Evolutionary conservation across 2,888 invertebrate species (phyloP).

Genomic region (Ethmia dodecea): DNA sequence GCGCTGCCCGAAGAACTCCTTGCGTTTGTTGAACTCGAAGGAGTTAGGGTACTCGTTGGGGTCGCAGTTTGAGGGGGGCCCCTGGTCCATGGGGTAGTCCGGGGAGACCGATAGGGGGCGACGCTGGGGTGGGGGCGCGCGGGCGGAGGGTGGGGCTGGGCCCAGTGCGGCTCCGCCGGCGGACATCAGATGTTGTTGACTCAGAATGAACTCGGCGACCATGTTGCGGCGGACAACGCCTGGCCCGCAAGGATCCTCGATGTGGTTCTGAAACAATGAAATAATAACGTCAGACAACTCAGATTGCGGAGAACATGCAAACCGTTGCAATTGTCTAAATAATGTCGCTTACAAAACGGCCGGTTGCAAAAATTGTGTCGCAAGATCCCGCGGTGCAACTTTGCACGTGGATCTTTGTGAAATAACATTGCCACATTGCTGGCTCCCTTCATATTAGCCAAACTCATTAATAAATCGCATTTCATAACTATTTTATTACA

Average conservation of each 20-base stretch:
- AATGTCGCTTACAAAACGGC: slow-evolving; percentile 49
- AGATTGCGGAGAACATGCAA: slow-evolving; percentile 33
- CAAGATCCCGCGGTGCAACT: slow-evolving; percentile 55
- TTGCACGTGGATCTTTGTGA: slow-evolving; percentile 63
- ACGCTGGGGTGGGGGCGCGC: slow-evolving; percentile 52
- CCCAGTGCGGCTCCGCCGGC: slow-evolving; percentile 55
- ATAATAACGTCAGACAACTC: slow-evolving; percentile 39
- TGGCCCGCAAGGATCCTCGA: slow-evolving; percentile 68
- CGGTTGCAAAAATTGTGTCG: slow-evolving; percentile 60
- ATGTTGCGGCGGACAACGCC: slow-evolving; percentile 83
- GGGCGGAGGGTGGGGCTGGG: slow-evolving; percentile 51
- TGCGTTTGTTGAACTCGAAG: slow-evolving; percentile 83
- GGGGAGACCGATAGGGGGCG: slow-evolving; percentile 63
- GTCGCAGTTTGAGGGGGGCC: slow-evolving; percentile 42
- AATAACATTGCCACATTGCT: slow-evolving; percentile 60
- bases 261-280: slow-evolving; percentile 68
- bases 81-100: slow-evolving; percentile 70
- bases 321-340: slow-evolving; percentile 43
- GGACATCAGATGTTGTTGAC: slow-evolving; percentile 78
- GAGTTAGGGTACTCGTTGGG: slow-evolving; percentile 62
- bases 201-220: slow-evolving; percentile 91
- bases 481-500: slow-evolving; percentile 52
- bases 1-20: slow-evolving; percentile 91
- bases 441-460: slow-evolving; percentile 55
- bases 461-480: slow-evolving; percentile 54